Evolutionary conservation across 2,113 vertebrate species (phyloP).

Genomic region (Electrona antarctica): DNA sequence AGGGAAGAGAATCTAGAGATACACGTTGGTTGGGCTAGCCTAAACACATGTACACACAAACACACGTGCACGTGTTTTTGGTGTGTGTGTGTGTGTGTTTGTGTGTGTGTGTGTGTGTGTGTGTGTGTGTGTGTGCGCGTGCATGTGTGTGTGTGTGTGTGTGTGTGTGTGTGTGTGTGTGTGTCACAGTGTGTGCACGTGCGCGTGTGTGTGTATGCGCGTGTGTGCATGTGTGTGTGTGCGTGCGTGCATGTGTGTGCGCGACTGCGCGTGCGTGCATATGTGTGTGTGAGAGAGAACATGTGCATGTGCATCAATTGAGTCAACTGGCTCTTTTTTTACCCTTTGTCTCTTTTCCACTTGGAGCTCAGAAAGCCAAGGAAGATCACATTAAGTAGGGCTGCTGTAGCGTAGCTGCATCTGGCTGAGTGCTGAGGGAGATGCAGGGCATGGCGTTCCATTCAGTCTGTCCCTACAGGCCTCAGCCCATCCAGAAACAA

Average conservation of each 20-base stretch:
- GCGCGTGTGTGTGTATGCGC: background rate
- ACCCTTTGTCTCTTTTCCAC: constrained; percentile 69
- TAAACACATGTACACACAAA: constrained; percentile 46
- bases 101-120: constrained; percentile 47
- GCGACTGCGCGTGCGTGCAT: constrained; percentile 1
- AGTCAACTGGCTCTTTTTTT: constrained; percentile 66
- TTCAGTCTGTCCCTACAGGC: constrained; percentile 74
- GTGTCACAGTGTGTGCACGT: constrained; percentile 34
- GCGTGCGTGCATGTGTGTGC: background rate
- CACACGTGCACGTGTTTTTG: constrained; percentile 37
- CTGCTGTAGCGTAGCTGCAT: constrained; percentile 72
- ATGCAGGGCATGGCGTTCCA: constrained; percentile 76
- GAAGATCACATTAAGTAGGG: constrained; percentile 78
- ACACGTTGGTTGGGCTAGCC: constrained; percentile 43
- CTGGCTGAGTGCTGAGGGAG: constrained; percentile 75
- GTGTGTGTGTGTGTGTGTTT: constrained; percentile 47
- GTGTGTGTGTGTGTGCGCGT: constrained; percentile 37
- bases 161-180: constrained; percentile 46
- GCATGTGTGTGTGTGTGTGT: constrained; percentile 29
- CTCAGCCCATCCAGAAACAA: constrained; percentile 73
- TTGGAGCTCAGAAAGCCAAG: constrained; percentile 71
- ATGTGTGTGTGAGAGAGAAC: background rate
- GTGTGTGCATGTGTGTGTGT: background rate
- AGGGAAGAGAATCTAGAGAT: constrained; percentile 60
- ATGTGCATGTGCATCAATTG: constrained; percentile 49